Evolutionary conservation across 2,888 invertebrate genomes (phyloP), one percentile per base, ranked within the genome.

Genomic region (Ferrisia virgata): DNA sequence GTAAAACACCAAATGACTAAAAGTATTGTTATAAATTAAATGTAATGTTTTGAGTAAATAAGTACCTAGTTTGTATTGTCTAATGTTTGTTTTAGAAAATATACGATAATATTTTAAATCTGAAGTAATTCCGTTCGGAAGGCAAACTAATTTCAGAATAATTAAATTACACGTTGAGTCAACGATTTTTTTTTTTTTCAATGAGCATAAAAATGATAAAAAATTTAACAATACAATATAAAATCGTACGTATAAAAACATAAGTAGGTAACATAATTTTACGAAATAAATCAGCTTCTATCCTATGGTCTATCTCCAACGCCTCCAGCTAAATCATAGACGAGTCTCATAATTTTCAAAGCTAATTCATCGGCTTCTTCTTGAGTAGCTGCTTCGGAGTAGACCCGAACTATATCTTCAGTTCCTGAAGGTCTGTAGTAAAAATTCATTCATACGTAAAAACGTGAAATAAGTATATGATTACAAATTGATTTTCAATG

Each of bases 321-420:
- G 2, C 97, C 97, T 2, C 94, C 95, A 3, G 96, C 96, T 84
- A 94, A 87, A 86, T 94, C 92, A 88, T 92, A 93, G 11, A 97
- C 96, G 5, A 92, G 91, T 86, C 91, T 88, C 0, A 94, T 92
- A 9, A 97, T 94, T 88, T 95, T 93, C 2, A 92, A 90, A 0
- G 94, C 95, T 85, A 98, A 89, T 87, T 90, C 90, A 81, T 94
- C 93, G 0, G 94, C 93, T 86, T 92, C 91, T 87, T 91, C 90
- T 87, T 92, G 91, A 4, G 94, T 94, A 31, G 93, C 92, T 1
- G 97, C 96, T 89, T 99, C 99, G 0, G 98, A 97, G 89, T 99
- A 99, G 0, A 99, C 94, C 85, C 99, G 91, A 1, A 99, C 95
- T 13, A 98, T 91, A 89, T 99, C 97, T 89, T 99, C 99, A 0